A percentile compares a stretch with the other conserved stretches of the same genome.
Conservation (phyloP, 2,797 vertebrate genomes). For the Anolis apletophallus region DNA sequence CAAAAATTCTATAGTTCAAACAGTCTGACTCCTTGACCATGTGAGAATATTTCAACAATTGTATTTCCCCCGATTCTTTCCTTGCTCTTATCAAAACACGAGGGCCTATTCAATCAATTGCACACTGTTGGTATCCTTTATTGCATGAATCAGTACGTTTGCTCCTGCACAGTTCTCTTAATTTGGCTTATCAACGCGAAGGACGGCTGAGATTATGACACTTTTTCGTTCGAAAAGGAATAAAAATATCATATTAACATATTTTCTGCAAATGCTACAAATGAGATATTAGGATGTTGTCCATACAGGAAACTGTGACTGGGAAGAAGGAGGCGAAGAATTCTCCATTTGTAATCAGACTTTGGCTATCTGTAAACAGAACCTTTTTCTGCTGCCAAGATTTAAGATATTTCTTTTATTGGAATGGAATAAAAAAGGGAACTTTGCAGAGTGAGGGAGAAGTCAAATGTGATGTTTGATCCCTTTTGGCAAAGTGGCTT, state of each 20-base stretch:
- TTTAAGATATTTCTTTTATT: conserved; percentile 18
- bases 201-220: not conserved
- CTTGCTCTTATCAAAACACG: conserved; percentile 51
- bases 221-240: not conserved
- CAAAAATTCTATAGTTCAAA: not conserved
- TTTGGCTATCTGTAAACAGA: conserved; percentile 19
- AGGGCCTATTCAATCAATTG: conserved; percentile 42
- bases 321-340: not conserved
- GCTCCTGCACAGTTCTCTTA: not conserved
- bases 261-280: not conserved
- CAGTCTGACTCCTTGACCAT: not conserved
- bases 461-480: conserved; percentile 10
- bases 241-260: not conserved
- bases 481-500: conserved; percentile 38
- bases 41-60: conserved; percentile 66
- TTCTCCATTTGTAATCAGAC: not conserved
- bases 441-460: not conserved
- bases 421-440: conserved; percentile 11
- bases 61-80: conserved; percentile 51
- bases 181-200: conserved; percentile 7
- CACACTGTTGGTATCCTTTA: conserved; percentile 31
- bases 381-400: not conserved
- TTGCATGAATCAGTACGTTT: not conserved
- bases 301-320: not conserved
- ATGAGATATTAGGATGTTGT: not conserved